Evolutionary conservation across 2,888 invertebrate genomes (phyloP), one percentile per base, ranked within the genome.

Genomic region (Craniophora ligustri): DNA sequence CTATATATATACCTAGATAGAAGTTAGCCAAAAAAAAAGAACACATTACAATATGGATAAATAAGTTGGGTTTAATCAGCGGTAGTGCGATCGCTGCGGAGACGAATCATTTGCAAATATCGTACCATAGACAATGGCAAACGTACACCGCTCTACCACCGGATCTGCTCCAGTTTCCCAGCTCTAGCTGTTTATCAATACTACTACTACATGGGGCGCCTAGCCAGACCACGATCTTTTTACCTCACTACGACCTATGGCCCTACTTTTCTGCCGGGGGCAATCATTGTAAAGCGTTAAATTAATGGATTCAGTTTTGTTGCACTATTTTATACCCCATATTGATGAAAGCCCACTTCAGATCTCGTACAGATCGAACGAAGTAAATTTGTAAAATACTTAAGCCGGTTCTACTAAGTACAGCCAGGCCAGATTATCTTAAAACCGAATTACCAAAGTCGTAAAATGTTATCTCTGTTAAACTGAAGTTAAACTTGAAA

Each of bases 161-260:
- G 63, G 54, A 63, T 56, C 60, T 67, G 70, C 44, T 54, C 73
- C 46, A 73, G 53, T 55, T 69, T 58, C 47, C 21, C 21, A 41
- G 23, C 40, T 10, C 34, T 44, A 39, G 14, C 56, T 44, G 48
- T 45, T 42, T 46, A 32, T 49, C 40, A 30, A 40, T 57, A 42
- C 31, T 40, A 50, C 45, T 51, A 55, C 41, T 39, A 18, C 38
- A 32, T 34, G 40, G 35, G 18, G 32, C 36, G 32, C 36, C 48
- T 41, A 54, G 19, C 19, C 19, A 4, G 42, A 28, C 58, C 54
- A 56, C 56, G 47, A 54, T 58, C 45, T 49, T 46, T 44, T 19
- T 55, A 31, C 54, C 45, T 45, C 30, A 38, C 49, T 47, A 35
- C 30, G 63, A 59, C 64, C 72, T 44, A 48, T 23, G 63, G 46